phyloP scores from a whole-genome alignment of 2,113 vertebrate genomes.

The Malurus elegans region DNA sequence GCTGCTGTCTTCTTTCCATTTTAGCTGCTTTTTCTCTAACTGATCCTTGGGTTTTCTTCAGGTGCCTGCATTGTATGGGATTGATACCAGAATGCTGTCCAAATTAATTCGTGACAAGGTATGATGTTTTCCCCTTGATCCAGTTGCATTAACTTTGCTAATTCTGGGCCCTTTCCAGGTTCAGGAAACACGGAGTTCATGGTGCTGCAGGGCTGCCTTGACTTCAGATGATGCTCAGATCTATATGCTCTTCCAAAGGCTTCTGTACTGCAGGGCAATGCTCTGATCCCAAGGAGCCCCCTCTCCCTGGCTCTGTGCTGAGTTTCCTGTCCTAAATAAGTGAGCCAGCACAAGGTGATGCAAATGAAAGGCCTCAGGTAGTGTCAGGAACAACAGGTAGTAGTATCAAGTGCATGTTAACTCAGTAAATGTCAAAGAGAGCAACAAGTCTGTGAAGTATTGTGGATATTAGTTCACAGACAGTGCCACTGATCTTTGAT shows the following conservation, averaged over 20 bases:
- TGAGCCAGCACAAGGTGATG: neutral
- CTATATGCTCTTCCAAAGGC: neutral
- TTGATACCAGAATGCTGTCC: conserved; percentile 94
- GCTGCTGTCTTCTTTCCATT: neutral
- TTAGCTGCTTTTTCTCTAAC: neutral
- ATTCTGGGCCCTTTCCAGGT: neutral
- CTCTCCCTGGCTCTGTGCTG: neutral
- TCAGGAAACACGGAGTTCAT: neutral
- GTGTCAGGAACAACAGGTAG: neutral
- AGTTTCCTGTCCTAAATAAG: neutral
- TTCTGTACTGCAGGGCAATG: neutral
- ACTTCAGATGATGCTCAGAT: neutral
- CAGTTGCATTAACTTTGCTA: neutral
- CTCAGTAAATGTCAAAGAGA: neutral
- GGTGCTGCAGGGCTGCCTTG: neutral
- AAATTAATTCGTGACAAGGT: conserved; percentile 94
- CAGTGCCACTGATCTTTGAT: neutral
- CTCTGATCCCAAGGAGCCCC: neutral
- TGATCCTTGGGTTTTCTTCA: conserved; percentile 45
- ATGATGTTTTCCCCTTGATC: neutral
- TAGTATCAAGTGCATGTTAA: neutral
- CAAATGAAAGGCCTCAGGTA: neutral
- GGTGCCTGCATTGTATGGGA: conserved; percentile 92
- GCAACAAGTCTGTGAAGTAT: neutral
- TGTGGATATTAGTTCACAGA: neutral